Evolutionary conservation across 2,888 invertebrate species (phyloP).

Genomic region (Allygus modestus): DNA sequence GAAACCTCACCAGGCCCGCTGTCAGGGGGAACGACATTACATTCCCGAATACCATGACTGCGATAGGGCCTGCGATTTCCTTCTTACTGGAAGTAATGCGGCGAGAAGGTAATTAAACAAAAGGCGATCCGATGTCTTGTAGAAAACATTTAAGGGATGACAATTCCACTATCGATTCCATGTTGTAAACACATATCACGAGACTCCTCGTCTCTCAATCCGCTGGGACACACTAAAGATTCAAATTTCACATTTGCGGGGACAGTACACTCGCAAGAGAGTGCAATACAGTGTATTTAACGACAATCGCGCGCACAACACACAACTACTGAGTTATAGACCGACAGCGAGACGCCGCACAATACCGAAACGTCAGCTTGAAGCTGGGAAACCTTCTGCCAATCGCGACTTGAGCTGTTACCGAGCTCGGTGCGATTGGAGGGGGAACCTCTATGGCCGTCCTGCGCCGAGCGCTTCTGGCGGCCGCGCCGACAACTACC

Average conservation of each 20-base stretch:
- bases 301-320: conserved; percentile 30
- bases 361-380: conserved; percentile 46
- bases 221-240: conserved; percentile 41
- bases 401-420: conserved; percentile 53
- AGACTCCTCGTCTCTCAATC: conserved; percentile 19
- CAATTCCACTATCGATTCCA: conserved; percentile 64
- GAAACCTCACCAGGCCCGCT: conserved; percentile 67
- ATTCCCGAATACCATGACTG: conserved; percentile 70
- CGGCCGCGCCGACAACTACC: conserved; percentile 49
- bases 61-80: conserved; percentile 23
- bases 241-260: conserved; percentile 22
- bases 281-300: conserved; percentile 32
- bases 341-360: conserved; percentile 48
- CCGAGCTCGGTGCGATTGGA: conserved; percentile 25
- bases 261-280: background rate
- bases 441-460: conserved; percentile 59
- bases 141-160: conserved; percentile 60
- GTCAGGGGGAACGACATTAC: conserved; percentile 69
- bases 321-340: conserved; percentile 26
- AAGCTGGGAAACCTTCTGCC: conserved; percentile 56
- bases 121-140: conserved; percentile 56
- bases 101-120: conserved; percentile 45
- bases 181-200: conserved; percentile 63
- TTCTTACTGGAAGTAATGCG: conserved; percentile 55
- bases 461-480: conserved; percentile 49